Base-by-base conservation (phyloP, 35 echinoderm and acorn worm genomes). In the Stichopus chloronotus region DNA sequence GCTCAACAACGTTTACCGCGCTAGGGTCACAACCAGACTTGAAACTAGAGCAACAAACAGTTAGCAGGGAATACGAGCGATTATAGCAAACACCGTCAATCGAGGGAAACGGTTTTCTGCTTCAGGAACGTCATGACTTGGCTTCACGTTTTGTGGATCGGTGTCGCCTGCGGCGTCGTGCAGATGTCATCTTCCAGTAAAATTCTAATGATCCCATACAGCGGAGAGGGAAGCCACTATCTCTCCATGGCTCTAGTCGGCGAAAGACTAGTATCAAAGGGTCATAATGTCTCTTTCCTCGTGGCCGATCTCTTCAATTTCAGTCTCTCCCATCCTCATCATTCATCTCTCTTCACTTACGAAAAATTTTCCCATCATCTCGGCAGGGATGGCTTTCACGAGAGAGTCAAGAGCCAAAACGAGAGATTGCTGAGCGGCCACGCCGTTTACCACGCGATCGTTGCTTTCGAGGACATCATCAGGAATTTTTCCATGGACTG, bases 151-250 rank as follows among this genome's bases (percentile, higher is more conserved):
- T 43, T 43, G 30, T 43, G 30, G 30, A 3, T 43, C 30, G 30
- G 30, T 43, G 30, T 43, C 30, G 30, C 30, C 30, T 43, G 30
- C 3, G 30, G 30, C 30, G 30, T 43, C 30, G 30, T 43, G 30
- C 30, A 43, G 30, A 43, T 65, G 11, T 65, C 61, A 65, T 11
- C 11, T 65, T 65, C 86, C 23, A 58, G 86, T 10, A 88, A 88
- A 65, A 88, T 88, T 19, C 58, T 88, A 7, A 88, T 88, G 86
- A 9, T 88, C 16, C 91, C 79, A 23, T 83, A 60, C 16, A 90
- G 86, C 24, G 96, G 92, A 24, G 94, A 93, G 5, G 96, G 96
- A 5, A 97, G 96, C 86, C 96, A 97, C 88, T 97, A 95, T 59
- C 52, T 84, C 10, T 84, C 90, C 13, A 72, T 82, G 92, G 80